Conservation (phyloP, 1,140 invertebrate species). For the Uloborus diversus region DNA sequence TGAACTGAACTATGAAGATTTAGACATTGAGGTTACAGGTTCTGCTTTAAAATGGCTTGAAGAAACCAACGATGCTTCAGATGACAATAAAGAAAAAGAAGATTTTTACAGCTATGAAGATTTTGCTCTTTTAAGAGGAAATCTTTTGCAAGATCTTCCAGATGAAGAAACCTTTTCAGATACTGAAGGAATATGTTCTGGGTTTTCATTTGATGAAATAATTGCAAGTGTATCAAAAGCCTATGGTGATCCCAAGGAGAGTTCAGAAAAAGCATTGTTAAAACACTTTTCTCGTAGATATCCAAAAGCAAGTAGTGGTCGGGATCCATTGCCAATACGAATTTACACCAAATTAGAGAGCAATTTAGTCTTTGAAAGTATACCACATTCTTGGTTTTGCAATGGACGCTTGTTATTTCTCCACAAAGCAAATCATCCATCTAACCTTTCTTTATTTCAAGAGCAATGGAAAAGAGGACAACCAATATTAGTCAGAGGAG, state of each 20-base stretch:
- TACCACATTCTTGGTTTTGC: conserved; percentile 77
- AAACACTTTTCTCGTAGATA: conserved; percentile 23
- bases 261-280: background rate
- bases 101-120: conserved; percentile 28
- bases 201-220: conserved; percentile 33
- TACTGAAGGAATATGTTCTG: background rate
- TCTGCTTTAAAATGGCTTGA: conserved; percentile 23
- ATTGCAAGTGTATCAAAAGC: conserved; percentile 7
- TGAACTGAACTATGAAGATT: conserved; percentile 14
- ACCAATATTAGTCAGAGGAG: conserved; percentile 91
- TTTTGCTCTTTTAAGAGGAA: background rate
- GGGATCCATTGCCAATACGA: conserved; percentile 47
- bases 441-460: conserved; percentile 88
- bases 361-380: conserved; percentile 66
- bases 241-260: background rate
- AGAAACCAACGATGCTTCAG: background rate
- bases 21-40: conserved; percentile 16
- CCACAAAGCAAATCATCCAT: conserved; percentile 80
- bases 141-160: background rate
- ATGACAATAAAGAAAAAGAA: background rate
- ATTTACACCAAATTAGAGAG: conserved; percentile 48
- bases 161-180: background rate
- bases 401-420: conserved; percentile 88
- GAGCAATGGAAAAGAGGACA: conserved; percentile 93
- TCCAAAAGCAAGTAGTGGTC: conserved; percentile 22